phyloP scores from a whole-genome alignment of 2,113 vertebrate species.

The Aplodontia rufa region DNA sequence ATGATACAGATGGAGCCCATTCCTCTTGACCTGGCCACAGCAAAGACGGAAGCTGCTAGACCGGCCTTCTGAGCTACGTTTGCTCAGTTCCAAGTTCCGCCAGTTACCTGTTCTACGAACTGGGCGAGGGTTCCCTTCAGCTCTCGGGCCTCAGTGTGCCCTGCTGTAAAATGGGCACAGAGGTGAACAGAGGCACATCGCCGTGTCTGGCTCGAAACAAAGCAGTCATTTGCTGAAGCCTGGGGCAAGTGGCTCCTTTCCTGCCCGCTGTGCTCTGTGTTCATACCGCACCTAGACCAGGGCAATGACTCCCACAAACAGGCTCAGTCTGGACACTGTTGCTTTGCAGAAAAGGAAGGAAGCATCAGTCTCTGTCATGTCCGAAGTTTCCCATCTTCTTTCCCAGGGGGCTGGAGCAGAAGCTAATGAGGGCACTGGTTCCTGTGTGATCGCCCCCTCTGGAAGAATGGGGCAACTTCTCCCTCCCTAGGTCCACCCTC shows the following conservation, averaged over 20 bases:
- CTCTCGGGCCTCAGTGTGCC: not conserved
- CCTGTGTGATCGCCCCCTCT: not conserved
- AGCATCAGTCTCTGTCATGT: not conserved
- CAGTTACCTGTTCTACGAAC: not conserved
- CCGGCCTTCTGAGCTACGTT: not conserved
- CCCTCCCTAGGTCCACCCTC: too few relatives aligned
- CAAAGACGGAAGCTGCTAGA: not conserved
- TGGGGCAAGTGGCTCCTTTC: not conserved
- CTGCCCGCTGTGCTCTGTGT: not conserved
- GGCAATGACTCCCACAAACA: not conserved
- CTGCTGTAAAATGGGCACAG: not conserved
- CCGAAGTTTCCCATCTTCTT: not conserved
- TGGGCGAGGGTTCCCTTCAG: not conserved
- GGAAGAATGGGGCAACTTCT: not conserved
- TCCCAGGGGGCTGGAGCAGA: not conserved
- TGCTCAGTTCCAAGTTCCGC: not conserved
- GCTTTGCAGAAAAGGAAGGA: not conserved
- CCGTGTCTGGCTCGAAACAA: not conserved
- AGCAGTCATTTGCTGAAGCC: not conserved
- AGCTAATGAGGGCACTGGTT: too few relatives aligned
- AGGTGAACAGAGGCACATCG: not conserved
- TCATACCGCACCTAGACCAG: not conserved
- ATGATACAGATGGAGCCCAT: accelerated
- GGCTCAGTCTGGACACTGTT: not conserved
- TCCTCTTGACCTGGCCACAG: too few relatives aligned